These are phyloP conservation scores for Dasypus novemcinctus DNA, from an alignment of 2,113 vertebrate species.

Conservation along the genomic window DNA sequence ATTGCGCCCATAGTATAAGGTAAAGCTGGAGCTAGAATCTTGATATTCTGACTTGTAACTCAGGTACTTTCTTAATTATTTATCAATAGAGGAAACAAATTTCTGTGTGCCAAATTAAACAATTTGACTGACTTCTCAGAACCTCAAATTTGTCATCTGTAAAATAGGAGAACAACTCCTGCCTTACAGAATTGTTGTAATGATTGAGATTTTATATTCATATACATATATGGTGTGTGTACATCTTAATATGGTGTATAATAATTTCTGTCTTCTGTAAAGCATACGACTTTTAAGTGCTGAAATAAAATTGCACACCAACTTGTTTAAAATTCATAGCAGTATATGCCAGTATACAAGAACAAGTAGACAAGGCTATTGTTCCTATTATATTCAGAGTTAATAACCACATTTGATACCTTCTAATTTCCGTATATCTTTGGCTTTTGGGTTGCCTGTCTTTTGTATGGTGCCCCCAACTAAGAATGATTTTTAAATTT, in stretches of 20 bases:
- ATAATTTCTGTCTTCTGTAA: background rate
- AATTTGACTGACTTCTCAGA: background rate
- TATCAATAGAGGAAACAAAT: background rate
- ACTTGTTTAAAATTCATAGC: background rate
- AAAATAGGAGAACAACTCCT: background rate
- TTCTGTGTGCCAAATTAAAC: background rate
- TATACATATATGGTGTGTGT: fast-evolving
- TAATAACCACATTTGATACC: background rate
- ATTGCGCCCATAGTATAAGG: background rate
- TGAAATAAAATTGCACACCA: background rate
- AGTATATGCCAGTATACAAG: background rate
- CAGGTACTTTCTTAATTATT: background rate
- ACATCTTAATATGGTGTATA: background rate
- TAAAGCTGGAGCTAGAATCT: background rate
- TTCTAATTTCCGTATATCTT: background rate
- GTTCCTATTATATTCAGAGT: constrained; percentile 17
- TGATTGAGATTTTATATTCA: background rate
- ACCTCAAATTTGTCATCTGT: constrained; percentile 1
- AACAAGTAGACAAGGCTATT: background rate
- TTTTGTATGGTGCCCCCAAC: background rate
- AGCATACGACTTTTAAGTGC: background rate
- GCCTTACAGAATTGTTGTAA: background rate
- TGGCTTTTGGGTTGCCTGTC: background rate
- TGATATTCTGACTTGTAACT: background rate
- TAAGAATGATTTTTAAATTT: background rate